Conservation (phyloP, 2,113 vertebrate genomes). For the Nymphicus hollandicus region DNA sequence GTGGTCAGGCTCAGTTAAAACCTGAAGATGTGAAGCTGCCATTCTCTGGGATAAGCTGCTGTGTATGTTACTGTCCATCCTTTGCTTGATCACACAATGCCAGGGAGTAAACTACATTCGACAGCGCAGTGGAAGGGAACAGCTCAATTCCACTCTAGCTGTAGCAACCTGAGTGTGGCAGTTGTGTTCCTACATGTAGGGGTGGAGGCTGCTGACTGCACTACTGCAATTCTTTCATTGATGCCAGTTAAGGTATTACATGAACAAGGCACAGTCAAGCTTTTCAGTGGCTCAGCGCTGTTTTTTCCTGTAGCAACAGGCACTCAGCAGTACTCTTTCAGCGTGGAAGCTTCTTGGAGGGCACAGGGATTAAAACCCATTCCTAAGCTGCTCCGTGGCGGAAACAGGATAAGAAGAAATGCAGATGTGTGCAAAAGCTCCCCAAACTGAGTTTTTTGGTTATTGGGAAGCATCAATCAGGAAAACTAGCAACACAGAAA, state of each 20-base stretch:
- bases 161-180: background rate
- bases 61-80: constrained; percentile 33
- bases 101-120: constrained; percentile 50
- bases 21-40: constrained; percentile 19
- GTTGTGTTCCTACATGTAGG: background rate
- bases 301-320: background rate
- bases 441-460: background rate
- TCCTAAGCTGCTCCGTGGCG: background rate
- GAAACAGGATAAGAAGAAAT: background rate
- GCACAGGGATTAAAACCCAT: background rate
- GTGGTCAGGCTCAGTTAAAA: constrained; percentile 22
- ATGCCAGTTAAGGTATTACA: background rate
- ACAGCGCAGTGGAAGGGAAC: constrained; percentile 45
- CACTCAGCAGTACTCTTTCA: background rate
- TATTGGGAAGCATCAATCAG: background rate
- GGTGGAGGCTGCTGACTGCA: background rate
- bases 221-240: background rate
- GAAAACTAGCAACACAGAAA: background rate
- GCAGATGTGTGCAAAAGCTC: background rate
- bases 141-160: constrained; percentile 30
- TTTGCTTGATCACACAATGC: constrained; percentile 54
- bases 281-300: background rate
- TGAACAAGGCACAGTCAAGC: background rate
- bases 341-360: background rate
- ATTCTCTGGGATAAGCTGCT: constrained; percentile 6